Evolutionary conservation across 2,888 invertebrate species (phyloP).

Genomic region (Brachyopa scutellaris): DNA sequence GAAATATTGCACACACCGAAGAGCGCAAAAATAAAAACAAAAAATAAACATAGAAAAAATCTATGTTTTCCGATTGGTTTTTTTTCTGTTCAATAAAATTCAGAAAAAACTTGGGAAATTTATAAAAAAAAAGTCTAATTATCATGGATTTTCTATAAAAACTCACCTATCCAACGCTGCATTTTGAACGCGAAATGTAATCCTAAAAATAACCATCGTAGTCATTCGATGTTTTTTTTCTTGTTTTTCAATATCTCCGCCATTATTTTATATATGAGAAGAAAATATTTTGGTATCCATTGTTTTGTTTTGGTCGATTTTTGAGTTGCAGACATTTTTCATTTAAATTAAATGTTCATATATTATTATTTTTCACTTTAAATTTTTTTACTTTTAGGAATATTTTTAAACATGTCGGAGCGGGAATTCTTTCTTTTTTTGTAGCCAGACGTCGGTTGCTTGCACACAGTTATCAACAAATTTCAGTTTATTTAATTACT

Average conservation of each 20-base stretch:
- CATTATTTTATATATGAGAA: constrained; percentile 58
- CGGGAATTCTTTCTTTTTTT: background rate
- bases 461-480: constrained; percentile 61
- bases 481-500: constrained; percentile 7
- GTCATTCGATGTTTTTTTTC: constrained; percentile 54
- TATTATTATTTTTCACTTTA: background rate
- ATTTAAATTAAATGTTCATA: background rate
- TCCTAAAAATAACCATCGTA: constrained; percentile 8
- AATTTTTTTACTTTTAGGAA: background rate
- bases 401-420: constrained; percentile 50
- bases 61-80: constrained; percentile 29
- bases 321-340: constrained; percentile 36
- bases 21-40: constrained; percentile 62
- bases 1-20: constrained; percentile 29
- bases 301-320: constrained; percentile 51
- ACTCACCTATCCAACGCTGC: background rate
- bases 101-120: background rate
- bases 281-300: constrained; percentile 69
- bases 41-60: constrained; percentile 56
- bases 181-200: background rate
- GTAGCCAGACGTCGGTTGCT: constrained; percentile 28
- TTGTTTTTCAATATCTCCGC: constrained; percentile 44
- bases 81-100: background rate
- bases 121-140: background rate
- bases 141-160: too few relatives aligned